Conservation (phyloP, 92 coral and sea anemone genomes). For the Porites cylindrica region DNA sequence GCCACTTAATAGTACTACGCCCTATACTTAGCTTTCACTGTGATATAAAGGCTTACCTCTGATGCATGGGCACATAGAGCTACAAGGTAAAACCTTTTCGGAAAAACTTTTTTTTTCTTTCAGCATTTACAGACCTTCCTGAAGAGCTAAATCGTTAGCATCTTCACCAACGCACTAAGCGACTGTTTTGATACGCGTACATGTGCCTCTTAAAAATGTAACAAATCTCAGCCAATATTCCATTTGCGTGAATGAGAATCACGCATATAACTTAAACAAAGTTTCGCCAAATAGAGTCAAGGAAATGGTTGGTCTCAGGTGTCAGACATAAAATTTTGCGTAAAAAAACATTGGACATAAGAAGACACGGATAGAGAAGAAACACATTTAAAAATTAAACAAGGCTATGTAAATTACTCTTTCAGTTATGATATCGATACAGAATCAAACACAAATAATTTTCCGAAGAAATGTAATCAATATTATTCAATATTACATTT, state of each 20-base stretch:
- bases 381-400: slow-evolving; percentile 12
- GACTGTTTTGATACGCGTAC: neutral
- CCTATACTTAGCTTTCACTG: too few species aligned
- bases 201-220: neutral
- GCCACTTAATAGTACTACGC: too few species aligned
- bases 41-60: too few species aligned
- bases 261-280: neutral
- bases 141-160: too few species aligned
- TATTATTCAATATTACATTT: neutral
- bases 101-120: too few species aligned
- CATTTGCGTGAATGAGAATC: neutral
- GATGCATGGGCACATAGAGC: too few species aligned
- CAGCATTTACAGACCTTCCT: too few species aligned
- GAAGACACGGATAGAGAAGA: neutral
- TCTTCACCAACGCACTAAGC: too few species aligned
- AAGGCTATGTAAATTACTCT: slow-evolving; percentile 3
- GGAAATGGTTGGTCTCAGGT: slow-evolving; percentile 17
- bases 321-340: slow-evolving; percentile 2
- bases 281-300: slow-evolving; percentile 25
- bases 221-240: slow-evolving; percentile 12
- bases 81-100: too few species aligned
- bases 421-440: neutral
- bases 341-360: slow-evolving; percentile 8
- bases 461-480: neutral
- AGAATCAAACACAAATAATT: neutral